Evolutionary conservation across 1,140 invertebrate species (phyloP), one percentile per base, ranked within the genome.

Genomic region (Tetragonula clypearis): DNA sequence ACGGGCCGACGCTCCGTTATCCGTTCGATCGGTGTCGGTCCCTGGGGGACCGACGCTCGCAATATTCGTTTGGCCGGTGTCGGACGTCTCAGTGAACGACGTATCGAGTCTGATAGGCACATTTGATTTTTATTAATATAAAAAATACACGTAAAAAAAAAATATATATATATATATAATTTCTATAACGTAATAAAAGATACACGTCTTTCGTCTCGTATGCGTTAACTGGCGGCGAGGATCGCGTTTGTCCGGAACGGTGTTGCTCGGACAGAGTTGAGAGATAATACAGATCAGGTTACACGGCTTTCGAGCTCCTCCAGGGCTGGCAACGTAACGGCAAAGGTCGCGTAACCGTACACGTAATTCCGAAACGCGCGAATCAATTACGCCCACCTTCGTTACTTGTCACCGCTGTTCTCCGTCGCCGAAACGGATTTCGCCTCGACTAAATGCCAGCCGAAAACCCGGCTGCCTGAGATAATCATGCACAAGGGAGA

Each of bases 291-390:
- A 53, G 21, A 35, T 71, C 78, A 17, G 0, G 55, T 80, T 72
- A 60, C 53, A n/a, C 55, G 66, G 8, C 15, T 58, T 26, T 80
- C 66, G 53, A 17, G 49, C 6, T 1, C 9, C 12, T 8, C 8
- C 49, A 35, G 55, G 12, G 15, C 19, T 30, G 35, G 26, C 19
- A 19, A 55, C 72, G 19, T 6, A 6, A 53, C n/a, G 69, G n/a
- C 11, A 35, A 66, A 68, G 81, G 60, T 75, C 62, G 5, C 58
- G 58, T 58, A 68, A 62, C 72, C 58, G 41, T 30, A 55, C 49
- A 74, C 71, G 71, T 30, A n/a, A 82, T 68, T 82, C 62, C 60
- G 41, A 66, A 75, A 75, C 62, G 79, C 56, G 69, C 69, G 66
- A 72, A 80, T 80, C 55, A 72, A 80, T 80, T 80, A 80, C 53